These are phyloP conservation scores for Rallus limicola DNA, from an alignment of 2,113 vertebrate genomes.

Conservation along the genomic window DNA sequence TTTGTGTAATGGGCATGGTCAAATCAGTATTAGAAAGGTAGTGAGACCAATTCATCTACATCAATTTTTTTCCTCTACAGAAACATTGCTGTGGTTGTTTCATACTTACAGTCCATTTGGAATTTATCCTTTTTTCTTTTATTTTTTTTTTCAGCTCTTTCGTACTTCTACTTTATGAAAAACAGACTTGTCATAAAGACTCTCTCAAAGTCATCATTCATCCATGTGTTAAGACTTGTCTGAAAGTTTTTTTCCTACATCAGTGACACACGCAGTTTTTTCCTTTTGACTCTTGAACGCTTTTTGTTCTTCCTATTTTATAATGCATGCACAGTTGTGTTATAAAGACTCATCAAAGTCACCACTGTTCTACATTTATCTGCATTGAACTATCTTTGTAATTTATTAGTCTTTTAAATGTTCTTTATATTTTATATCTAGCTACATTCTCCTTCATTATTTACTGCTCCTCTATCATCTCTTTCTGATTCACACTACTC, in stretches of 20 bases:
- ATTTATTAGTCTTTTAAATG: constrained; percentile 68
- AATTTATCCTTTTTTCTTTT: background rate
- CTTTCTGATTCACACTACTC: background rate
- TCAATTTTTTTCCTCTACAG: background rate
- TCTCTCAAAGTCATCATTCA: constrained; percentile 55
- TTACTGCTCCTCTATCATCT: constrained; percentile 36
- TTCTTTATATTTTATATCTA: constrained; percentile 44
- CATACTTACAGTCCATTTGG: background rate
- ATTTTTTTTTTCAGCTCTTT: constrained; percentile 2
- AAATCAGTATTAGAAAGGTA: background rate
- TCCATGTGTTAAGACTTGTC: background rate
- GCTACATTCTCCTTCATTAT: constrained; percentile 44
- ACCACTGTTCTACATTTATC: constrained; percentile 58
- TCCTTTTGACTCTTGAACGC: constrained; percentile 9
- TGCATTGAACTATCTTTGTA: constrained; percentile 55
- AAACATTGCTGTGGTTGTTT: background rate
- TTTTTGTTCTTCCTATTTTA: constrained; percentile 61
- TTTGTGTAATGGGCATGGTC: background rate
- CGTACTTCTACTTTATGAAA: constrained; percentile 12
- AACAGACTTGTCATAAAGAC: constrained; percentile 25
- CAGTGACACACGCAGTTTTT: constrained; percentile 18
- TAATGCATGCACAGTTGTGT: constrained; percentile 45
- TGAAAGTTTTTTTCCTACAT: constrained; percentile 3
- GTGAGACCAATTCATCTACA: constrained; percentile 15
- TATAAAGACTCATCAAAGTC: constrained; percentile 70